Percentiles rank a stretch among this genome's conserved stretches.
Evolutionary conservation across 2,888 invertebrate species (phyloP).

Genomic region (Prenolepis imparis): DNA sequence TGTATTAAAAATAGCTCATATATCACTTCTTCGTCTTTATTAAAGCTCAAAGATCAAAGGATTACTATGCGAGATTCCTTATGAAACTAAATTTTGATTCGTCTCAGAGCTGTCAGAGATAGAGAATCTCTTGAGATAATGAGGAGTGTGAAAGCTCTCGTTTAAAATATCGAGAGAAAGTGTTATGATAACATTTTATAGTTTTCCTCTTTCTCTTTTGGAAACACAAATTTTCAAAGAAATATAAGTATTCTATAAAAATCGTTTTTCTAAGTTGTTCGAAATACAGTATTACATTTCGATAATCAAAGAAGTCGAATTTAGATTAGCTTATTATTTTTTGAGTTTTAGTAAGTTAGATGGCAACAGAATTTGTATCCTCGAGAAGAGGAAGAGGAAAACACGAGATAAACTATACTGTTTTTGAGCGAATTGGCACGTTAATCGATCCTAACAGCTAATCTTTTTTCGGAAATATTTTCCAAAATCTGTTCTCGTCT

Average conservation of each 20-base stretch:
- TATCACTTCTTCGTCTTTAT: constrained; percentile 43
- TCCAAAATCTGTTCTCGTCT: constrained; percentile 64
- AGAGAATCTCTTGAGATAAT: constrained; percentile 22
- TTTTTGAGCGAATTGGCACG: constrained; percentile 59
- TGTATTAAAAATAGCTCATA: constrained; percentile 38
- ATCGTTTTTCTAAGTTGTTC: background rate
- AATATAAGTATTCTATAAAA: background rate
- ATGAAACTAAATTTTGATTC: constrained; percentile 38
- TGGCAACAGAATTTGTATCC: background rate
- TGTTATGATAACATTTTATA: constrained; percentile 8
- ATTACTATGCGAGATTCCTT: constrained; percentile 37
- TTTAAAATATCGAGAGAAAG: constrained; percentile 14
- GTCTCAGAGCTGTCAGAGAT: background rate
- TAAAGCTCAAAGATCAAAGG: constrained; percentile 42
- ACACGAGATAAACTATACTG: constrained; percentile 21
- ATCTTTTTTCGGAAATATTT: constrained; percentile 33
- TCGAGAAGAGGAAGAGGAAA: constrained; percentile 45
- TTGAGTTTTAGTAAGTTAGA: constrained; percentile 28
- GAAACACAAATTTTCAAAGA: background rate
- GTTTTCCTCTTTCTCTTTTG: constrained; percentile 41
- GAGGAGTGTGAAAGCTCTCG: background rate
- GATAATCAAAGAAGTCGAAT: background rate
- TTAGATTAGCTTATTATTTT: background rate
- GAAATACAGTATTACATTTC: background rate
- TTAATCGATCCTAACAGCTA: constrained; percentile 54